A percentile compares a stretch with the other conserved stretches of the same genome.
Conservation (phyloP, 2,797 vertebrate species). For the Lacerta bilineata region DNA sequence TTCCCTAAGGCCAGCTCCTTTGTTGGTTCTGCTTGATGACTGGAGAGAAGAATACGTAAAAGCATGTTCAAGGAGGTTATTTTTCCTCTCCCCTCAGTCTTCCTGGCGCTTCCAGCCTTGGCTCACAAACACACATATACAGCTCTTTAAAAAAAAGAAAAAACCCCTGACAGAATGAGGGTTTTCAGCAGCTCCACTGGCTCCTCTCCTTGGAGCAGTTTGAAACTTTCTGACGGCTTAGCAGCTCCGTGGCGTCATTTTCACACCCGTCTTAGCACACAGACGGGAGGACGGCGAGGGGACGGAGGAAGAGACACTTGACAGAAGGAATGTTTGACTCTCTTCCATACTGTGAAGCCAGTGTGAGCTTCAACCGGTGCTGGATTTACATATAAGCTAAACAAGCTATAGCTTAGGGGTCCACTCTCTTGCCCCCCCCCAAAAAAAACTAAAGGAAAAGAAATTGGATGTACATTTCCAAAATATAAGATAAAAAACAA, state of each 20-base stretch:
- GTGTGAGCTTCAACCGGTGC: not conserved
- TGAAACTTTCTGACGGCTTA: conserved; percentile 34
- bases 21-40: conserved; percentile 28
- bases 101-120: conserved; percentile 36
- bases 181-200: conserved; percentile 48
- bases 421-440: no score
- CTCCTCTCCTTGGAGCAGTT: conserved; percentile 40
- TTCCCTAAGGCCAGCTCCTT: conserved; percentile 24
- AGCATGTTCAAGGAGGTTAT: conserved; percentile 35
- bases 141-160: not conserved
- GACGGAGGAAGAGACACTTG: not conserved
- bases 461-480: no score
- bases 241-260: conserved; percentile 14
- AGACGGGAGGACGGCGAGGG: not conserved
- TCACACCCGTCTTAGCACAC: conserved; percentile 17
- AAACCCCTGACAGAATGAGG: not conserved
- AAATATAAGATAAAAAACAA: no score
- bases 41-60: conserved; percentile 45
- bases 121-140: conserved; percentile 30
- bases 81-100: conserved; percentile 28
- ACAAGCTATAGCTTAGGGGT: no score
- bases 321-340: not conserved
- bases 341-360: not conserved
- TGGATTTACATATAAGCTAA: no score
- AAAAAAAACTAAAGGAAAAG: rapidly evolving